Conservation (phyloP, 1,140 invertebrate genomes). For the Bombus sibiricus region DNA sequence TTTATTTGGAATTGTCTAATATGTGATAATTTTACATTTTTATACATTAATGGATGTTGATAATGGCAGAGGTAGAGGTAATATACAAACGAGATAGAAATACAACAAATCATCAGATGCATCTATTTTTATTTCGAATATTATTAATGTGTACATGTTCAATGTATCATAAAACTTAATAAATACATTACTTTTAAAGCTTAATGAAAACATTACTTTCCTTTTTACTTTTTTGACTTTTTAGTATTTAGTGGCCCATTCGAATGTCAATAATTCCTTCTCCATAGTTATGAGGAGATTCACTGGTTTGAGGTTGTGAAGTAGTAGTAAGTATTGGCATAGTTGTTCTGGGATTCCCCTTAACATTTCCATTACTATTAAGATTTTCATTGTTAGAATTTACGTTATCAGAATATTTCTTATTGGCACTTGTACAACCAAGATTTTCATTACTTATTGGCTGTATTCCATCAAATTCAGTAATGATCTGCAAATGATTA, state of each 20-base stretch:
- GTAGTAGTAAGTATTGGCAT: background rate
- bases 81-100: background rate
- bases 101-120: too few relatives aligned
- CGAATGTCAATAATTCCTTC: constrained; percentile 55
- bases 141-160: background rate
- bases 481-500: too few relatives aligned
- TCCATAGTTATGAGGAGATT: background rate
- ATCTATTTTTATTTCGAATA: background rate
- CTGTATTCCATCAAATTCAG: too few relatives aligned
- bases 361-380: background rate
- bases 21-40: background rate
- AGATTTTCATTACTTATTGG: too few relatives aligned
- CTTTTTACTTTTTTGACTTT: background rate
- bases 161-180: background rate
- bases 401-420: too few relatives aligned
- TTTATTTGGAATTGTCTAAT: too few relatives aligned
- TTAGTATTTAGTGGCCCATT: background rate
- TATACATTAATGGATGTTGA: background rate
- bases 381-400: background rate
- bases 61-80: background rate
- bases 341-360: background rate
- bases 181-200: background rate
- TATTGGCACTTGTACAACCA: too few relatives aligned
- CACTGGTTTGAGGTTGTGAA: background rate
- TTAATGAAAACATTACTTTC: background rate